Conservation (phyloP, 2,888 invertebrate genomes). For the Dasypolia templi region DNA sequence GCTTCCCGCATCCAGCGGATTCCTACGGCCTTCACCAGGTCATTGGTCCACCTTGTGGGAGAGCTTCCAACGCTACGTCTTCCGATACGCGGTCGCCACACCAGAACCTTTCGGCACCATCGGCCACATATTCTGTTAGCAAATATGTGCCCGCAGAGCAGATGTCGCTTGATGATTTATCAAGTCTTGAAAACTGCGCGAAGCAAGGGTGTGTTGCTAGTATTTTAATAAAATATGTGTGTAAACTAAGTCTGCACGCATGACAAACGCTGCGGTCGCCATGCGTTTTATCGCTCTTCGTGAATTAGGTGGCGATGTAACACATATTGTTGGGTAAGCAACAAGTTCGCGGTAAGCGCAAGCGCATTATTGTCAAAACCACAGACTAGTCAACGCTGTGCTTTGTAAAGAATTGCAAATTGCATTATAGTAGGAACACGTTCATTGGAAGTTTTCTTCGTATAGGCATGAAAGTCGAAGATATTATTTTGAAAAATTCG, state of each 20-base stretch:
- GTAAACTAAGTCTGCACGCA: constrained; percentile 8
- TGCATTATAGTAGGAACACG: background rate
- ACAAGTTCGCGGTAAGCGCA: constrained; percentile 56
- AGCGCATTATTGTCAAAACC: constrained; percentile 48
- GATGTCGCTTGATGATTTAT: background rate
- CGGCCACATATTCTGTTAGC: too few species aligned
- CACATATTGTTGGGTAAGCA: constrained; percentile 59
- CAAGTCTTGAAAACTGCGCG: background rate
- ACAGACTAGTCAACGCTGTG: constrained; percentile 11
- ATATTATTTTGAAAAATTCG: too few species aligned
- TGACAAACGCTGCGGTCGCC: constrained; percentile 52
- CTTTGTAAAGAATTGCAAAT: constrained; percentile 31
- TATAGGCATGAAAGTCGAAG: background rate
- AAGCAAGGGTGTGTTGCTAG: background rate
- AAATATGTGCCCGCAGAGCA: too few species aligned
- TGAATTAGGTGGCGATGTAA: constrained; percentile 71
- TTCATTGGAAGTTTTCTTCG: background rate
- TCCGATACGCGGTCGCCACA: too few species aligned
- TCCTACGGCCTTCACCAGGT: too few species aligned
- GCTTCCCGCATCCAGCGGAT: too few species aligned
- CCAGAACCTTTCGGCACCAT: too few species aligned
- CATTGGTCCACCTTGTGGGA: too few species aligned
- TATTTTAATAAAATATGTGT: constrained; percentile 13
- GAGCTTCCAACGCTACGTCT: too few species aligned
- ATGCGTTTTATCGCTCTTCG: constrained; percentile 49